Evolutionary conservation across 2,888 invertebrate species (phyloP), one percentile per base, ranked within the genome.

Genomic region (Cybosia mesomella): DNA sequence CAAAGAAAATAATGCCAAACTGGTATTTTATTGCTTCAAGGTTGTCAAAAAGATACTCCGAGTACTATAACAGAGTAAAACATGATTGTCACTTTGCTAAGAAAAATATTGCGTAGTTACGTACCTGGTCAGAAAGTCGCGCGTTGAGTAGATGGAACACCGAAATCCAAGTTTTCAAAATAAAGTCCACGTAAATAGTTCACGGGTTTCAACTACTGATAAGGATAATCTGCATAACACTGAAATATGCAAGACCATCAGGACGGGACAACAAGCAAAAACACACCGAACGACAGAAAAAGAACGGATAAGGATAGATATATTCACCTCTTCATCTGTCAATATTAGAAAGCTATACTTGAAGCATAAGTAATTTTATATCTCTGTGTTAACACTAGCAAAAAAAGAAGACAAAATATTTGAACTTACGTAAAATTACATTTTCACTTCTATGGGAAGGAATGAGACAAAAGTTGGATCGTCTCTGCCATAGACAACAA

Each of bases 1-100:
- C 91, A 91, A 91, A 91, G 91, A 88, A 90, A 85, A 76, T 80
- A 79, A 76, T 71, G 77, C 79, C 75, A 81, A 86, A 87, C 83
- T 82, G 76, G 82, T 84, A 86, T 86, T 88, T 83, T 83, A 87
- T 77, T 83, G 79, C 82, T 85, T 91, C 94, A 94, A 94, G 94
- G 94, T 92, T 94, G 91, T 88, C 89, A 87, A 89, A 90, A 91
- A 85, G 87, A 91, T 90, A 88, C 79, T 84, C 74, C 76, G 79
- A 58, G 73, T 78, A 78, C 74, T 74, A n/a, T n/a, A 76, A 73
- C 72, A 75, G 72, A 73, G 73, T 63, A 71, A 81, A 85, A 83
- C 77, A 84, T 70, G 80, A 89, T 87, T 92, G 91, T 91, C 93
- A 92, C 81, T 84, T 79, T 70, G 72, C 76, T 64, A 64, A 70